Conservation (phyloP, 2,888 invertebrate species). For the Amiota minor region DNA sequence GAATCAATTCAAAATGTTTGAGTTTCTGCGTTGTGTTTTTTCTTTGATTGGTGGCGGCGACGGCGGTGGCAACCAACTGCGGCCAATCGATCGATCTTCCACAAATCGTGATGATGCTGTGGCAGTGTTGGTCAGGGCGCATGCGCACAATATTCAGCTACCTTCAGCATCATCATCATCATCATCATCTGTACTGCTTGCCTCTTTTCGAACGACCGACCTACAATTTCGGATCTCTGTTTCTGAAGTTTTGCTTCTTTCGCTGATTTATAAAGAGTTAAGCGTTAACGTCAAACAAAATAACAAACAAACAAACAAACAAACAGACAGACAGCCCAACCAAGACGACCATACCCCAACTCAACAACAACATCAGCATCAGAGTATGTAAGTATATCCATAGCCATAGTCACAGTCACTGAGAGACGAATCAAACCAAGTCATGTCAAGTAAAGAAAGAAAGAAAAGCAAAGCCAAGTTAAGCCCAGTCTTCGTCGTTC, state of each 20-base stretch:
- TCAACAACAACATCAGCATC: no score
- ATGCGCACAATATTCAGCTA: not conserved
- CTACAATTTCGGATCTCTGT: not conserved
- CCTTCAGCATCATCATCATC: not conserved
- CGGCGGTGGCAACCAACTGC: slow-evolving; percentile 23
- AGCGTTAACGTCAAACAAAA: slow-evolving; percentile 25
- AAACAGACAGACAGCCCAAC: not conserved
- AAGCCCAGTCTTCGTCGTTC: not conserved
- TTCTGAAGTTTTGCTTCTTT: not conserved
- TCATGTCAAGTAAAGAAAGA: not conserved
- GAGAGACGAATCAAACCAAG: not conserved
- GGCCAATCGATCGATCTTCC: slow-evolving; percentile 30
- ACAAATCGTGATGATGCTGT: slow-evolving; percentile 19
- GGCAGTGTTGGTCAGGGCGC: not conserved
- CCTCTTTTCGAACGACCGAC: no score
- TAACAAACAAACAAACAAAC: slow-evolving; percentile 21
- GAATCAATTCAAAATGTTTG: no score
- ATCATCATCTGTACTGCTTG: no score
- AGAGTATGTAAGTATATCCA: not conserved
- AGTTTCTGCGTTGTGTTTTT: not conserved
- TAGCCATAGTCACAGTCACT: not conserved
- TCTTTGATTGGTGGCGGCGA: slow-evolving; percentile 20
- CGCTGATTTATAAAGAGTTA: slow-evolving; percentile 27
- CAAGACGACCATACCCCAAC: not conserved
- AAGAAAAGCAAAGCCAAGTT: not conserved